These are phyloP conservation scores for Myopa tessellatipennis DNA, from an alignment of 2,888 invertebrate genomes.

Conservation along the genomic window DNA sequence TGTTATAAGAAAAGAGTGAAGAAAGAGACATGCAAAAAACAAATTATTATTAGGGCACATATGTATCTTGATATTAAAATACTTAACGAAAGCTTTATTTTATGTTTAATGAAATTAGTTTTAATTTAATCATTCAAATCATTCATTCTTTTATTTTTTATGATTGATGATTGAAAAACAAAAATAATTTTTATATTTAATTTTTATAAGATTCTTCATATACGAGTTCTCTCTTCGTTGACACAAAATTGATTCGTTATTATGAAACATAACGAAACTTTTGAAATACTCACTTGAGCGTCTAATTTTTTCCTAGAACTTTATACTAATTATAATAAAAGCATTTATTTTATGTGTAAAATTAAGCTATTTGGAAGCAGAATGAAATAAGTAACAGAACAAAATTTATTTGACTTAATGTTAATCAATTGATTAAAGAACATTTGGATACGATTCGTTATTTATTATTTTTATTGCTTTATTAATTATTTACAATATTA, in stretches of 20 bases:
- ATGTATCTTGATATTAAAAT: neutral
- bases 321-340: neutral
- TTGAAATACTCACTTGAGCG: slow-evolving; percentile 41
- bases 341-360: too few relatives aligned
- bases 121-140: neutral
- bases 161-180: neutral
- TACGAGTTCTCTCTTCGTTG: neutral
- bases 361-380: too few relatives aligned
- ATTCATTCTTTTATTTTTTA: neutral
- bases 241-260: neutral
- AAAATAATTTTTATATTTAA: neutral
- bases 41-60: neutral
- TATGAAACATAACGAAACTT: slow-evolving; percentile 6
- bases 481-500: too few relatives aligned
- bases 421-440: too few relatives aligned
- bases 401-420: too few relatives aligned
- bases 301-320: neutral
- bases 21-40: neutral
- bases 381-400: too few relatives aligned
- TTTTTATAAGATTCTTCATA: neutral
- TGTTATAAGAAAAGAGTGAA: neutral
- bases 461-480: too few relatives aligned
- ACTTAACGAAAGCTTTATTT: neutral
- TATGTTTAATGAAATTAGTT: neutral
- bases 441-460: too few relatives aligned